phyloP scores from a whole-genome alignment of 1,140 invertebrate genomes.

The Aphis craccivora region DNA sequence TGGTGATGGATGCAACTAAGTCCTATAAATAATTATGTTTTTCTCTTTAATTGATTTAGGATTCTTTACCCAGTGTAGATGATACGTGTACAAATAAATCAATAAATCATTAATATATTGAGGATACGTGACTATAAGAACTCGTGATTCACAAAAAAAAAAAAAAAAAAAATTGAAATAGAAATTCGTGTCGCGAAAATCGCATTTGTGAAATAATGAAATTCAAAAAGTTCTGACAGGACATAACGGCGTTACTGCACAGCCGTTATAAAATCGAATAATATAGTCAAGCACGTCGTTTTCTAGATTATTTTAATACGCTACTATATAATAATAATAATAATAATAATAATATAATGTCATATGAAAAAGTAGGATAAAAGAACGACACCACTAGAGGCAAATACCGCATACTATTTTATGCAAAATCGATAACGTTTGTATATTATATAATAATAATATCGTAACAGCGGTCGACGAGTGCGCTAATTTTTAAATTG shows the following conservation, averaged over 20 bases:
- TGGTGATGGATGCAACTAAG: background rate
- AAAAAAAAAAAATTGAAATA: background rate
- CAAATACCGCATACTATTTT: background rate
- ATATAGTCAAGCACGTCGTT: background rate
- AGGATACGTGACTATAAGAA: background rate
- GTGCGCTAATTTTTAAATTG: background rate
- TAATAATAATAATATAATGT: background rate
- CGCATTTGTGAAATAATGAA: background rate
- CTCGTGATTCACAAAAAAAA: background rate
- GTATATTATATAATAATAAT: background rate
- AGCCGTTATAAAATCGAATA: background rate
- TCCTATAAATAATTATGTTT: too few relatives aligned
- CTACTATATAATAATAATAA: background rate
- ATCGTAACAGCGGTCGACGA: background rate
- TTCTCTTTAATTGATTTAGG: background rate
- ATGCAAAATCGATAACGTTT: background rate
- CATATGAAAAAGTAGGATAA: background rate
- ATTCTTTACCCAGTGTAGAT: background rate
- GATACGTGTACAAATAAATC: background rate
- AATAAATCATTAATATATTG: background rate
- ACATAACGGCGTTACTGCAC: background rate
- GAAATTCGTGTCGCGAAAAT: constrained; percentile 9
- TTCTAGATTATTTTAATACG: background rate
- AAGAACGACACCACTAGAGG: background rate
- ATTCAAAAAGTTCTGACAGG: background rate